Evolutionary conservation across 2,797 vertebrate genomes (phyloP).

Genomic region (Neosalanx taihuensis): DNA sequence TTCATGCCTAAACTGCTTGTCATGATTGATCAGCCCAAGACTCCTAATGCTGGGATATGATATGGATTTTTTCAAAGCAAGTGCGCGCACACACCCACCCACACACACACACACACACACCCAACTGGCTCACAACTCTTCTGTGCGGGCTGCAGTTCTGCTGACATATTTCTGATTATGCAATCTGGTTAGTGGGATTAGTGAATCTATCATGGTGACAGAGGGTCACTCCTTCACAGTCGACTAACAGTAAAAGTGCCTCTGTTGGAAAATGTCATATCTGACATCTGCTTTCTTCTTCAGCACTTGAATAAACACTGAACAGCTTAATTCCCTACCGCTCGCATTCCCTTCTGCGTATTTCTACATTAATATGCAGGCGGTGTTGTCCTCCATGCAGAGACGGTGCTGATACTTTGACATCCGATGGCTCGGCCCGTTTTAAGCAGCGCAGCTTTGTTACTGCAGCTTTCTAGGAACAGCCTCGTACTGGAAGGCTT

Average conservation of each 20-base stretch:
- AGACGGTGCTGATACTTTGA: no score
- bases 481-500: no score
- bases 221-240: not conserved
- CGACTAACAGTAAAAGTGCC: not conserved
- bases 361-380: no score
- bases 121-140: not conserved
- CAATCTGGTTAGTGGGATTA: slow-evolving; percentile 10
- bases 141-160: not conserved
- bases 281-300: not conserved
- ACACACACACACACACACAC: not conserved
- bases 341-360: not conserved
- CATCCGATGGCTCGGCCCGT: no score
- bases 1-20: not conserved
- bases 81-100: not conserved
- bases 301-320: not conserved
- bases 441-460: no score
- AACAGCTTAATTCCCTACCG: not conserved
- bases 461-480: no score
- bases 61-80: not conserved
- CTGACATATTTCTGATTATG: slow-evolving; percentile 3
- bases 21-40: not conserved
- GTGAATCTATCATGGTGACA: slow-evolving; percentile 13
- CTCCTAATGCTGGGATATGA: not conserved
- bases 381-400: no score
- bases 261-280: slow-evolving; percentile 1